These are phyloP conservation scores for Sarcophaga variegata DNA, from an alignment of 2,888 invertebrate species.

Conservation along the genomic window DNA sequence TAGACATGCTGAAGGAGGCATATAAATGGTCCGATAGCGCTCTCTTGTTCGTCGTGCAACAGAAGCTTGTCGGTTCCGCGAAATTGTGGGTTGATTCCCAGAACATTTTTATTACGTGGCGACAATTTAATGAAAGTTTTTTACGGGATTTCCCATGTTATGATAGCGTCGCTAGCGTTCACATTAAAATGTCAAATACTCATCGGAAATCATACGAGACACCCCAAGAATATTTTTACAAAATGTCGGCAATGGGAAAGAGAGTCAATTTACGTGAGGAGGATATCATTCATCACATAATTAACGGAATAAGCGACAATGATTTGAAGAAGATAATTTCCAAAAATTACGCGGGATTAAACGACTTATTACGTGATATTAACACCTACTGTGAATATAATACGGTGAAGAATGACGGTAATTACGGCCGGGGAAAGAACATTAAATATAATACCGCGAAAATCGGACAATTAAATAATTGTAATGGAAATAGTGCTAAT, in stretches of 20 bases:
- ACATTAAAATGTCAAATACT: slow-evolving; percentile 41
- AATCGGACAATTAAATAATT: not conserved
- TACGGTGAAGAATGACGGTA: slow-evolving; percentile 4
- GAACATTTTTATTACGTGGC: slow-evolving; percentile 39
- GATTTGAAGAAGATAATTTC: slow-evolving; percentile 49
- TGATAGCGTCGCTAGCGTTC: slow-evolving; percentile 21
- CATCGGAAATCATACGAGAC: slow-evolving; percentile 18
- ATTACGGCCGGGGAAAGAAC: slow-evolving; percentile 19
- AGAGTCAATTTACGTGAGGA: not conserved
- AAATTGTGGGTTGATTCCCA: slow-evolving; percentile 46
- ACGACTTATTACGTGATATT: slow-evolving; percentile 43
- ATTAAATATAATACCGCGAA: slow-evolving; percentile 1
- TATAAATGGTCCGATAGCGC: slow-evolving; percentile 61
- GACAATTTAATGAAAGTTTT: slow-evolving; percentile 34
- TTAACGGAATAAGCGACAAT: slow-evolving; percentile 50
- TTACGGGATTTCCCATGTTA: slow-evolving; percentile 40
- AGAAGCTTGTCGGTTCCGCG: slow-evolving; percentile 33
- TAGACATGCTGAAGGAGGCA: too few relatives aligned
- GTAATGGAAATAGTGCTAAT: slow-evolving; percentile 10
- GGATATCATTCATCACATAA: slow-evolving; percentile 43
- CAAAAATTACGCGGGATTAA: slow-evolving; percentile 28
- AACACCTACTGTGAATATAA: slow-evolving; percentile 47
- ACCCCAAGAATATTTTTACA: slow-evolving; percentile 49
- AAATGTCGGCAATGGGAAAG: slow-evolving; percentile 13
- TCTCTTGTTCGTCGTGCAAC: slow-evolving; percentile 48